phyloP scores from a whole-genome alignment of 2,888 invertebrate genomes.

The Caprella mutica region DNA sequence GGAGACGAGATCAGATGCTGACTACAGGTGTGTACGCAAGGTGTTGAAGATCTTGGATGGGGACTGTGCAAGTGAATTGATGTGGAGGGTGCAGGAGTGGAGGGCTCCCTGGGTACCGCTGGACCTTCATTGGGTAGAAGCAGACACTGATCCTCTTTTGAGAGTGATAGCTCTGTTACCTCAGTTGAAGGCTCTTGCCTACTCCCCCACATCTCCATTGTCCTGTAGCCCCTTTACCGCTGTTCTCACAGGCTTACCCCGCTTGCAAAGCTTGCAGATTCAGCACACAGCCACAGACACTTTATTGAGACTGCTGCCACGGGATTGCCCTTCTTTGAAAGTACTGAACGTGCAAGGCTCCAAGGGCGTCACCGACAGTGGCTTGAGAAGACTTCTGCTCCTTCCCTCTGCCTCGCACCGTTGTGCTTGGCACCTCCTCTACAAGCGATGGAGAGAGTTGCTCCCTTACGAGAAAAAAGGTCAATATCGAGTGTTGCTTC shows the following conservation, averaged over 20 bases:
- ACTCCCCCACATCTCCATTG: slow-evolving; percentile 21
- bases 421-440: slow-evolving; percentile 26
- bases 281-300: slow-evolving; percentile 23
- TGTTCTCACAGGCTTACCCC: slow-evolving; percentile 15
- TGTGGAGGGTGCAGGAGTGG: not conserved
- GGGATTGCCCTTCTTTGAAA: slow-evolving; percentile 15
- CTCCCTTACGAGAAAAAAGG: too few relatives aligned
- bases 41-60: too few relatives aligned
- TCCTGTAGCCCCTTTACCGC: too few relatives aligned
- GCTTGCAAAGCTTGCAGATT: slow-evolving; percentile 19
- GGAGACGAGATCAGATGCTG: not conserved
- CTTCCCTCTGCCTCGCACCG: slow-evolving; percentile 21
- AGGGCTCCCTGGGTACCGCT: slow-evolving; percentile 30
- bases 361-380: slow-evolving; percentile 26
- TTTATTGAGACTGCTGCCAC: slow-evolving; percentile 21
- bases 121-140: slow-evolving; percentile 31
- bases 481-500: too few relatives aligned
- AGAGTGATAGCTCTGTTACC: slow-evolving; percentile 14
- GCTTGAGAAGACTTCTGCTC: slow-evolving; percentile 20
- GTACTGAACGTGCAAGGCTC: slow-evolving; percentile 23
- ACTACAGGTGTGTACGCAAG: not conserved
- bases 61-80: too few relatives aligned
- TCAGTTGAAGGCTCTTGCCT: slow-evolving; percentile 17
- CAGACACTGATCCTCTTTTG: slow-evolving; percentile 28
- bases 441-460: slow-evolving; percentile 22